Evolutionary conservation across 1,140 invertebrate genomes (phyloP).

Genomic region (Tetramorium parvispinum): DNA sequence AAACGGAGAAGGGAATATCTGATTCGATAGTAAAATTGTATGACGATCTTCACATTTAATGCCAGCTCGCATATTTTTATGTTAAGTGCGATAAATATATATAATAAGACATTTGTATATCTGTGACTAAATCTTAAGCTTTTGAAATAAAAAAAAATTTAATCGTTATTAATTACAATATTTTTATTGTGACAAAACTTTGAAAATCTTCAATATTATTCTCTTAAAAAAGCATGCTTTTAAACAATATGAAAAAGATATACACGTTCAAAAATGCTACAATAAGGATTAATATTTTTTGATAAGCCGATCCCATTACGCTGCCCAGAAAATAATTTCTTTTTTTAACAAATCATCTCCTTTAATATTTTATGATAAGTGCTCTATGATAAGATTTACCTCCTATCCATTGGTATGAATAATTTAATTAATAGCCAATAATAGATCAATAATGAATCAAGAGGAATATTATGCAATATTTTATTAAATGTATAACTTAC

Average conservation of each 20-base stretch:
- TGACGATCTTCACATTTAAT: not conserved
- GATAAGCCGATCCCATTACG: not conserved
- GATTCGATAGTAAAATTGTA: conserved; percentile 14
- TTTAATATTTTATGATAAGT: not conserved
- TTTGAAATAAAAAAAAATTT: not conserved
- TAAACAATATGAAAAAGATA: conserved; percentile 59
- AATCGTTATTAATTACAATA: conserved; percentile 6
- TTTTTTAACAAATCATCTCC: not conserved
- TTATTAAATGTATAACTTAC: conserved; percentile 7
- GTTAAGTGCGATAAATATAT: not conserved
- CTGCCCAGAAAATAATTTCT: conserved; percentile 24
- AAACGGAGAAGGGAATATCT: not conserved
- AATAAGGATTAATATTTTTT: conserved; percentile 62
- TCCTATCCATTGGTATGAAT: not conserved
- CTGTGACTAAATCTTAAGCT: not conserved
- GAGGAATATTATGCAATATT: not conserved
- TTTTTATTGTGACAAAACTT: not conserved
- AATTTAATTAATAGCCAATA: conserved; percentile 2
- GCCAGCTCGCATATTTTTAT: not conserved
- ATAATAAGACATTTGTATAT: not conserved
- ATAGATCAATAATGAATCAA: not conserved
- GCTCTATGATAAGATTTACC: not conserved
- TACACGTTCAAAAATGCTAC: conserved; percentile 2
- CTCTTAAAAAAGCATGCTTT: not conserved
- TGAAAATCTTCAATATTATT: not conserved